Evolutionary conservation across 2,888 invertebrate genomes (phyloP).

Genomic region (Atherix ibis): DNA sequence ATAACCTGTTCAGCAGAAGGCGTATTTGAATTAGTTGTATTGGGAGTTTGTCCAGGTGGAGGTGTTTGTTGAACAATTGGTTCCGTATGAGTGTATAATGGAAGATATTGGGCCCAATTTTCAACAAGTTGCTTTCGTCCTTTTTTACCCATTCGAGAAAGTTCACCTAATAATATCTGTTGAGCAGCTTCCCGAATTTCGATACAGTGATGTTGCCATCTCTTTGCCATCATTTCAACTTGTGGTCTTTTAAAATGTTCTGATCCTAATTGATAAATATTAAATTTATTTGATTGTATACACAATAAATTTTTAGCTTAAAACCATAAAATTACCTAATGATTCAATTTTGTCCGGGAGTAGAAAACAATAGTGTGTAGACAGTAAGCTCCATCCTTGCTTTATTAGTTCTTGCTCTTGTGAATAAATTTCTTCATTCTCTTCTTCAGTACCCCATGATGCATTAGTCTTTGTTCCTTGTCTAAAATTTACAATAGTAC

Average conservation of each 20-base stretch:
- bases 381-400: conserved; percentile 92
- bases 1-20: conserved; percentile 11
- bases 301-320: conserved; percentile 1
- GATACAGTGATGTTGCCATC: conserved; percentile 98
- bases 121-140: conserved; percentile 88
- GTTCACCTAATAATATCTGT: conserved; percentile 82
- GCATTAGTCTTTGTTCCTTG: conserved; percentile 46
- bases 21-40: conserved; percentile 13
- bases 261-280: conserved; percentile 37
- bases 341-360: conserved; percentile 81
- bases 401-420: conserved; percentile 86
- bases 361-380: conserved; percentile 90
- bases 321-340: conserved; percentile 11
- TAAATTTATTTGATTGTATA: conserved; percentile 1
- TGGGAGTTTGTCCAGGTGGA: conserved; percentile 27
- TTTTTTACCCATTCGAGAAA: conserved; percentile 54
- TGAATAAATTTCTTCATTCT: conserved; percentile 66
- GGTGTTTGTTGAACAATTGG: conserved; percentile 52
- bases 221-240: conserved; percentile 90
- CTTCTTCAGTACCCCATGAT: conserved; percentile 60
- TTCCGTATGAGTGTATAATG: conserved; percentile 68
- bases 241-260: conserved; percentile 84
- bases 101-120: conserved; percentile 90
- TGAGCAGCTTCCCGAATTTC: conserved; percentile 96
- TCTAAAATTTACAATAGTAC: conserved; percentile 24